Evolutionary conservation across 2,113 vertebrate genomes (phyloP).

Genomic region (Todiramphus saurophagus): DNA sequence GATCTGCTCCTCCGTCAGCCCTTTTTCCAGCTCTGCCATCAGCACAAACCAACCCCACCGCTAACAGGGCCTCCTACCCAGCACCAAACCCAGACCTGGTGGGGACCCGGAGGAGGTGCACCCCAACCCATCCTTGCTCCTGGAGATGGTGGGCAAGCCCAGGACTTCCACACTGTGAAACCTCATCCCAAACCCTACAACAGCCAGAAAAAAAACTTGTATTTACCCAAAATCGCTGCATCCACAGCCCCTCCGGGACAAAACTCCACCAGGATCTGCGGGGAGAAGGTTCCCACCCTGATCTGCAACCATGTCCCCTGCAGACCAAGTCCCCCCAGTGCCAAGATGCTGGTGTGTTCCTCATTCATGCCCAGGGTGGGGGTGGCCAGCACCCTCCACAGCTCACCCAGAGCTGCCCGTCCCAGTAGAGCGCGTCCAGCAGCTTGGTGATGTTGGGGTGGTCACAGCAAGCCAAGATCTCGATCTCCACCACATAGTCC

Average conservation of each 20-base stretch:
- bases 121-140: not conserved
- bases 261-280: constrained; percentile 77
- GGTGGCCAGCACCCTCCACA: not conserved
- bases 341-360: too few species aligned
- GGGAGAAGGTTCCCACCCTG: not conserved
- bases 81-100: fast-evolving
- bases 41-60: fast-evolving
- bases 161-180: too few species aligned
- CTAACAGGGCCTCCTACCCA: not conserved
- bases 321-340: not conserved
- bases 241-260: constrained; percentile 77
- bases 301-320: not conserved
- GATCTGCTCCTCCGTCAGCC: constrained; percentile 73
- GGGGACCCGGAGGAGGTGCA: not conserved
- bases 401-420: constrained; percentile 73
- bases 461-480: constrained; percentile 68
- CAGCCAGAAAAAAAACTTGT: not conserved
- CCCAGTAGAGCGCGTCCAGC: constrained; percentile 67
- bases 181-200: not conserved
- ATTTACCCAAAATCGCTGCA: constrained; percentile 74
- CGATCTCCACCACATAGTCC: constrained; percentile 68
- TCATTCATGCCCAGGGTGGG: too few species aligned
- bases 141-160: not conserved
- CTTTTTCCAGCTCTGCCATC: constrained; percentile 70
- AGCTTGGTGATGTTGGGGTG: constrained; percentile 69